Conservation (phyloP, 2,113 vertebrate species). For the Odobenus rosmarus region DNA sequence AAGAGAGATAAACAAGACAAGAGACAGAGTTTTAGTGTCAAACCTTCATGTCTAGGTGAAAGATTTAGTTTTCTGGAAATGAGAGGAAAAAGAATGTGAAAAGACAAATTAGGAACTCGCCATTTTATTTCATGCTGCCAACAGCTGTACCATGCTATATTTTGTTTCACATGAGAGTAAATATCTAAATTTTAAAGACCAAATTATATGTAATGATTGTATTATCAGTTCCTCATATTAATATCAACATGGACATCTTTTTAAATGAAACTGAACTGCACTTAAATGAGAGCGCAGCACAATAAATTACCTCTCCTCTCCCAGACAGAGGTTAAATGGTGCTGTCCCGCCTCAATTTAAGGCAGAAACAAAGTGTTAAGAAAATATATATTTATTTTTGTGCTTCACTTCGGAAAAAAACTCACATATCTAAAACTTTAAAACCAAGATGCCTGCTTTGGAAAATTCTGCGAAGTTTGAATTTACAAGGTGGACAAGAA, state of each 20-base stretch:
- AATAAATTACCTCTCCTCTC: conserved; percentile 58
- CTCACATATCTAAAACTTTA: conserved; percentile 66
- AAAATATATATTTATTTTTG: conserved; percentile 68
- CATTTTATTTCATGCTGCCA: not conserved
- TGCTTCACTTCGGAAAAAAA: conserved; percentile 67
- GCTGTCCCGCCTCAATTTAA: conserved; percentile 36
- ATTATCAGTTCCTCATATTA: not conserved
- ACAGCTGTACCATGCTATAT: not conserved
- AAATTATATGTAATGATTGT: not conserved
- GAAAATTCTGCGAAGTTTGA: conserved; percentile 51
- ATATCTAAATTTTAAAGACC: not conserved
- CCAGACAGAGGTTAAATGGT: conserved; percentile 9
- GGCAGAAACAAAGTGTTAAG: conserved; percentile 57
- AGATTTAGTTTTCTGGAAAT: not conserved
- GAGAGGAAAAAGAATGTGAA: not conserved
- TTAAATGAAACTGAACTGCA: conserved; percentile 35
- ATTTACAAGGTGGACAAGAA: not conserved
- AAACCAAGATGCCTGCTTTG: conserved; percentile 52
- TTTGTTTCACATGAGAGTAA: not conserved
- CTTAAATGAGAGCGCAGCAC: conserved; percentile 28
- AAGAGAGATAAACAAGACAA: not conserved
- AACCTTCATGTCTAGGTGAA: not conserved
- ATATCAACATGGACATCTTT: conserved; percentile 46
- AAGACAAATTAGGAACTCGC: not conserved
- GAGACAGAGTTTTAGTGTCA: not conserved